phyloP scores from a whole-genome alignment of 2,888 invertebrate species.

The Syrphus vitripennis region DNA sequence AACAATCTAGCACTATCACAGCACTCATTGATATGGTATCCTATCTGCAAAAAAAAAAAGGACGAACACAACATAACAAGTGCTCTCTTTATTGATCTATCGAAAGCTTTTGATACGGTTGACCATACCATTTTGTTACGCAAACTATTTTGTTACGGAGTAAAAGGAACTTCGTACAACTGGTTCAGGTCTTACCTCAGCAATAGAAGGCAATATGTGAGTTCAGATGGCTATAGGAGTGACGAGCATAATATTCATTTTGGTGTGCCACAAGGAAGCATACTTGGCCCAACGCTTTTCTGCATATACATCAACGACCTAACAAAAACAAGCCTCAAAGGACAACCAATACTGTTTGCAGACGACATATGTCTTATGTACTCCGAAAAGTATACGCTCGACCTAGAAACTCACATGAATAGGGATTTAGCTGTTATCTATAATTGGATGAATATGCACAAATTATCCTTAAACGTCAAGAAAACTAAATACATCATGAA shows the following conservation, averaged over 20 bases:
- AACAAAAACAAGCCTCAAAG: no score
- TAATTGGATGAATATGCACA: no score
- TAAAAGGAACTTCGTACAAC: neutral
- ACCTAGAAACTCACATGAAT: neutral
- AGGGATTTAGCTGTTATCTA: no score
- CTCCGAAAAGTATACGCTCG: neutral
- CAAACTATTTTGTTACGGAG: neutral
- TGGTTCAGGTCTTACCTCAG: neutral
- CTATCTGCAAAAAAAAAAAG: neutral
- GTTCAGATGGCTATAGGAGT: neutral
- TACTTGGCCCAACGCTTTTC: neutral
- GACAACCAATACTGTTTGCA: neutral
- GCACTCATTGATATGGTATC: neutral
- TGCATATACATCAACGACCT: neutral
- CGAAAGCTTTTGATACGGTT: no score
- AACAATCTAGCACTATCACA: constrained; percentile 2
- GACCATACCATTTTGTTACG: neutral
- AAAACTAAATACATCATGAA: no score
- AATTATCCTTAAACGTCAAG: no score
- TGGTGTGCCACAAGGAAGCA: neutral
- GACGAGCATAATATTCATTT: neutral
- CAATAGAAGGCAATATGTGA: neutral
- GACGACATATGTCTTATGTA: neutral
- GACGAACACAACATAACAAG: neutral
- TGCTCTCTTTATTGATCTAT: neutral